Evolutionary conservation across 2,797 vertebrate species (phyloP), one percentile per base, ranked within the genome.

Genomic region (Syncerus caffer): DNA sequence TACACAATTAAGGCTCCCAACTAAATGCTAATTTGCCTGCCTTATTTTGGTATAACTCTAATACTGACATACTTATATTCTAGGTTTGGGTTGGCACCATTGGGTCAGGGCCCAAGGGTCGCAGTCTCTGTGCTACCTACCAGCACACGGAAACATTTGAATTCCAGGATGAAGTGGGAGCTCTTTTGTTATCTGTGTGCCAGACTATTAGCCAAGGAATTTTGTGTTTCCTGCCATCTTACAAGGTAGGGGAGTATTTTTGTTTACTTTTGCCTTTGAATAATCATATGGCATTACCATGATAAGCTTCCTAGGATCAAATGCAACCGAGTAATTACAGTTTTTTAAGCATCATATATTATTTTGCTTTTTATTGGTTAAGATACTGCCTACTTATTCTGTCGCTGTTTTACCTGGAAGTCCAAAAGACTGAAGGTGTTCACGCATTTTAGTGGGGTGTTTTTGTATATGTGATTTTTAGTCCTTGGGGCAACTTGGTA

Each of bases 1-100:
- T 64, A 93, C 67, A 62, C 21, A 7, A 53, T 74, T 92, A 83
- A 80, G 11, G n/a, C 7, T 93, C 27, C 15, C 27, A 90, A 47
- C 5, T 90, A 92, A 96, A 80, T 95, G 42, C 16, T 90, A 94
- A 88, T 92, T 96, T 95, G 57, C 25, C 60, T 82, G 7, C 50
- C 47, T 88, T 53, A 27, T 58, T 85, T 90, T 86, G 14, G 17
- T 0, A 6, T 92, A 84, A 86, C 29, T 82, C 67, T 97, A 53
- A 82, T 29, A 38, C 17, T 64, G 8, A 74, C 50, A 1, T 91
- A 21, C 94, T 97, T 64, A 64, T 80, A 1, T 92, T 50, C 79
- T 98, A 99, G 99, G 99, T 99, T 57, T 99, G 99, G 99, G 99
- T 99, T 47, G 99, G 99, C 50, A 99, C 99, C 1, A 31, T 99